Evolutionary conservation across 2,888 invertebrate species (phyloP).

Genomic region (Cremastinae sp.): DNA sequence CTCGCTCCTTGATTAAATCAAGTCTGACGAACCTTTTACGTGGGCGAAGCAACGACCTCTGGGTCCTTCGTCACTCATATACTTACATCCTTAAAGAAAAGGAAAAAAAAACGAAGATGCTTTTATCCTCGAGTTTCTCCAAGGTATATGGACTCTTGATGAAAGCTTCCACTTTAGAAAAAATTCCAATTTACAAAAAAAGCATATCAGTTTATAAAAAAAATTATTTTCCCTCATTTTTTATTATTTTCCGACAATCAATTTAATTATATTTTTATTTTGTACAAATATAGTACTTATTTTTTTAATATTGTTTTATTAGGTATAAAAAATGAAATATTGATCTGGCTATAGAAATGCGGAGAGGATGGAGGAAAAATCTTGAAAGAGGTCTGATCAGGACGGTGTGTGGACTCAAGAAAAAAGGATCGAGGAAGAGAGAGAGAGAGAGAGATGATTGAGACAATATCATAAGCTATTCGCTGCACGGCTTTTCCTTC

Average conservation of each 20-base stretch:
- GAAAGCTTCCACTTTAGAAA: too few species aligned
- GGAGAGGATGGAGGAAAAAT: slow-evolving; percentile 42
- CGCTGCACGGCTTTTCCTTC: slow-evolving; percentile 68
- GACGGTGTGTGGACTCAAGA: slow-evolving; percentile 3
- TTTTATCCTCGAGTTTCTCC: slow-evolving; percentile 21
- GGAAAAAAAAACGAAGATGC: slow-evolving; percentile 8
- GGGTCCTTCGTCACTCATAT: slow-evolving; percentile 1
- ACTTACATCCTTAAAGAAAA: slow-evolving; percentile 12
- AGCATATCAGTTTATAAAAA: neutral
- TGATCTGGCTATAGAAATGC: slow-evolving; percentile 17
- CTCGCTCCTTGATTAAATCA: slow-evolving; percentile 46
- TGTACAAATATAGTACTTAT: too few species aligned
- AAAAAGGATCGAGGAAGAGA: slow-evolving; percentile 17
- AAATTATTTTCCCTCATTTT: too few species aligned
- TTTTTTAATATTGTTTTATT: too few species aligned
- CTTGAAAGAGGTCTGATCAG: slow-evolving; percentile 21
- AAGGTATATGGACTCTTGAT: neutral
- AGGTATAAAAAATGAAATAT: neutral
- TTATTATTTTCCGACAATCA: too few species aligned
- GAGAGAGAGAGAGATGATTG: slow-evolving; percentile 36
- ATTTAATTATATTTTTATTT: too few species aligned
- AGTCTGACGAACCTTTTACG: slow-evolving; percentile 41
- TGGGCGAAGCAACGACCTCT: slow-evolving; percentile 5
- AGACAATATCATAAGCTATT: slow-evolving; percentile 74
- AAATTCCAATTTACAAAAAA: neutral